Base-by-base conservation (phyloP, 2,113 vertebrate genomes). In the Perca schrenkii region DNA sequence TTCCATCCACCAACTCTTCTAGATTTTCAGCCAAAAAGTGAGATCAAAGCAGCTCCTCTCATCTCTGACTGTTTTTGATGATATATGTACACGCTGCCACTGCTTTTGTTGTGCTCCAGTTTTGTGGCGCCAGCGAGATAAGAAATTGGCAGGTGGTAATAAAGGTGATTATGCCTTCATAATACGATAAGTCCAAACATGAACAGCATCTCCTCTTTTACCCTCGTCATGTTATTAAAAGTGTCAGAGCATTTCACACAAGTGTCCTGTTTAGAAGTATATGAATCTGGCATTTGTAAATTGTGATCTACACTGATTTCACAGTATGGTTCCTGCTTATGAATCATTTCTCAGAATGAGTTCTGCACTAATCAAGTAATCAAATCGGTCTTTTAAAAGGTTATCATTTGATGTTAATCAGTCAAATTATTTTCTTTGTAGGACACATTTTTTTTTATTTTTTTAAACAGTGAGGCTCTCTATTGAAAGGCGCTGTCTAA, bases 91-190 rank as follows among this genome's bases (percentile, higher is more conserved):
- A 63, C 19, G 67, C 77, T 75, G 78, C 85, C 69, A 15, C 54
- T 49, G 72, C 84, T 86, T 91, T 91, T 86, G 87, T 92, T 85
- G 87, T 80, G 64, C 75, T 88, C 83, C 76, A 88, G 73, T 88
- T 89, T 77, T 83, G 80, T 85, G 83, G 83, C 36, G 40, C 80
- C 60, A 49, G 67, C 58, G 65, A 88, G 87, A 91, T 90, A 89
- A 86, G 81, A 80, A 80, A 72, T 63, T 84, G 87, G 79, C 90
- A 85, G 31, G 56, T 0, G 3, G 61, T 80, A 82, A 86, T 80
- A 58, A 31, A 52, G 73, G 74, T 79, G 67, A 85, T 79, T 81
- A 73, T 63, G 17, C 56, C 50, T 72, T 79, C 19, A 53, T 79
- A 70, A 73, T n/a, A 28, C 31, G 36, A 88, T 66, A 62, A 85